A percentile compares a stretch with the other conserved stretches of the same genome.
Evolutionary conservation across 35 echinoderm and acorn worm species (phyloP).

Genomic region (Heliocidaris erythrogramma): DNA sequence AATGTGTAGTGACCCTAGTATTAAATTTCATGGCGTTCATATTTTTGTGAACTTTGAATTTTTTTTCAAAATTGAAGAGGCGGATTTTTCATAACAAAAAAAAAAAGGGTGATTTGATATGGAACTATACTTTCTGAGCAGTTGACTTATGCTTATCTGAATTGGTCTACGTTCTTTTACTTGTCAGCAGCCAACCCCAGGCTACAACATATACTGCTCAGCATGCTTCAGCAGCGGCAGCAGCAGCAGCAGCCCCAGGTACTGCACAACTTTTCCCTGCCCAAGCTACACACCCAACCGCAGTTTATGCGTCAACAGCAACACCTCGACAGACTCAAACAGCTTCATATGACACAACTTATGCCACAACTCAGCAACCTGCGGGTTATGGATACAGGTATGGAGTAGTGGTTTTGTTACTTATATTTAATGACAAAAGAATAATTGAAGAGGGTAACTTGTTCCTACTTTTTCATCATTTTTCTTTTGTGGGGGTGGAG

Average conservation of each 20-base stretch:
- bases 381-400: slow-evolving; percentile 84
- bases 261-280: slow-evolving; percentile 60
- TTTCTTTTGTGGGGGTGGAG: background rate
- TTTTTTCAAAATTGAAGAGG: no score
- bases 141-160: no score
- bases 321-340: slow-evolving; percentile 72
- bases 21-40: no score
- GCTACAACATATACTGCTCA: slow-evolving; percentile 71
- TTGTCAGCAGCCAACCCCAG: slow-evolving; percentile 56
- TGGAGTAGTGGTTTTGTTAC: background rate
- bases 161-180: background rate
- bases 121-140: no score
- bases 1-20: no score
- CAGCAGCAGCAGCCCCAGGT: slow-evolving; percentile 46
- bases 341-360: slow-evolving; percentile 77
- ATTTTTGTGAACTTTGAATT: no score
- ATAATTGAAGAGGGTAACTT: background rate
- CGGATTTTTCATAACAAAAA: no score
- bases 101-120: no score
- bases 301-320: slow-evolving; percentile 71
- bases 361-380: slow-evolving; percentile 60
- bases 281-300: slow-evolving; percentile 70
- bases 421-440: background rate
- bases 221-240: slow-evolving; percentile 32
- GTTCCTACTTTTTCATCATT: background rate